phyloP scores from a whole-genome alignment of 2,113 vertebrate species.

The Elgaria multicarinata region DNA sequence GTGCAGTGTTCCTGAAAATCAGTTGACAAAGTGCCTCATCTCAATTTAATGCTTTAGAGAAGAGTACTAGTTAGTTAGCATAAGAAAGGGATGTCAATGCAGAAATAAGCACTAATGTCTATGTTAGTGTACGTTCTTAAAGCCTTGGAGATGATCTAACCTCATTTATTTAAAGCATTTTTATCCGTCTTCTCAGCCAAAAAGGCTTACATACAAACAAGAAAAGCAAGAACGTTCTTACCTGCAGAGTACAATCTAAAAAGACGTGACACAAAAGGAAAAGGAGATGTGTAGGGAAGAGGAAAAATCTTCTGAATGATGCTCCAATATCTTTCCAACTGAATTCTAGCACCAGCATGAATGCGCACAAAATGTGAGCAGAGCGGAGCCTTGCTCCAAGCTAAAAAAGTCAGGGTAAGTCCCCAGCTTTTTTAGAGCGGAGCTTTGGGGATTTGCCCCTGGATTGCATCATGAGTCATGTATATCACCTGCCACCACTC shows the following conservation, averaged over 20 bases:
- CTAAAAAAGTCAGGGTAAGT: too few species aligned
- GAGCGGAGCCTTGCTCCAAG: too few species aligned
- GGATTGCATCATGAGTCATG: too few species aligned
- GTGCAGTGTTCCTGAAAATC: constrained; percentile 3
- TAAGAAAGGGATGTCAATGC: neutral
- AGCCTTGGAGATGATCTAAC: neutral
- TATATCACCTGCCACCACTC: too few species aligned
- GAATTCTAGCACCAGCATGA: neutral
- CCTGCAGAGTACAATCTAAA: too few species aligned
- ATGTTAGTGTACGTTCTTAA: neutral
- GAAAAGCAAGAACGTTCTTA: too few species aligned
- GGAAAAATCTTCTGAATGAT: neutral
- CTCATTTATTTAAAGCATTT: neutral
- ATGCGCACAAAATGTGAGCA: neutral
- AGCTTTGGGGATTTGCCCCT: too few species aligned
- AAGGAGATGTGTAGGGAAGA: too few species aligned
- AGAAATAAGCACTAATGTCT: neutral
- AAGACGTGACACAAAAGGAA: too few species aligned
- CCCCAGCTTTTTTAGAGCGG: too few species aligned
- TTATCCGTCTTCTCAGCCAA: neutral
- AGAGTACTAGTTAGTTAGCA: neutral
- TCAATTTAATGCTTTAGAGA: neutral
- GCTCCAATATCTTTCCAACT: neutral
- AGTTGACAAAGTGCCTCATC: neutral
- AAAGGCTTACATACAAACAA: too few species aligned